phyloP scores from a whole-genome alignment of 2,888 invertebrate species.

The Digitonthophagus gazella region DNA sequence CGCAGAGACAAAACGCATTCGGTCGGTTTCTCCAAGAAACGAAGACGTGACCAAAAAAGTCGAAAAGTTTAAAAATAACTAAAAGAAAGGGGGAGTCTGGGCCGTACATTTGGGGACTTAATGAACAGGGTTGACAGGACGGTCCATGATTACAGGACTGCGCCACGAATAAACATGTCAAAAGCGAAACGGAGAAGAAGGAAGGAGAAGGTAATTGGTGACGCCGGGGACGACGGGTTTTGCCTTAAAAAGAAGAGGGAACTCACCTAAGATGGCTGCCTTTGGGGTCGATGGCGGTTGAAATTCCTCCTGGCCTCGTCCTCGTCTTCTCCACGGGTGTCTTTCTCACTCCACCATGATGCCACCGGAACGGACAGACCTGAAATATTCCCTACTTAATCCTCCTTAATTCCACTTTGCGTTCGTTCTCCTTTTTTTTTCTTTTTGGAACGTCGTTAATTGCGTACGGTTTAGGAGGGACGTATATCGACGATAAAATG shows the following conservation, averaged over 20 bases:
- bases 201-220: conserved; percentile 21
- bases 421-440: too few relatives aligned
- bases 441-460: too few relatives aligned
- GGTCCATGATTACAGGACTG: conserved; percentile 24
- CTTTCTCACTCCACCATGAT: conserved; percentile 44
- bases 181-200: conserved; percentile 31
- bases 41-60: conserved; percentile 31
- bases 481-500: too few relatives aligned
- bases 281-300: conserved; percentile 40
- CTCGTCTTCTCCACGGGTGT: conserved; percentile 29
- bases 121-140: conserved; percentile 42
- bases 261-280: conserved; percentile 50
- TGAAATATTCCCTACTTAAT: too few relatives aligned
- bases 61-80: conserved; percentile 29
- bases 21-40: background rate
- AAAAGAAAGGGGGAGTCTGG: background rate
- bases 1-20: background rate
- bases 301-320: background rate
- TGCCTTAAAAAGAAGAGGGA: conserved; percentile 28
- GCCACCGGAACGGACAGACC: too few relatives aligned
- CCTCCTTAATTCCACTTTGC: too few relatives aligned
- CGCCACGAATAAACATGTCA: conserved; percentile 52
- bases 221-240: conserved; percentile 19
- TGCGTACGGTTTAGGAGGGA: too few relatives aligned
- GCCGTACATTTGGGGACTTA: conserved; percentile 12